Evolutionary conservation across 2,888 invertebrate species (phyloP).

Genomic region (Chrysina gloriosa): DNA sequence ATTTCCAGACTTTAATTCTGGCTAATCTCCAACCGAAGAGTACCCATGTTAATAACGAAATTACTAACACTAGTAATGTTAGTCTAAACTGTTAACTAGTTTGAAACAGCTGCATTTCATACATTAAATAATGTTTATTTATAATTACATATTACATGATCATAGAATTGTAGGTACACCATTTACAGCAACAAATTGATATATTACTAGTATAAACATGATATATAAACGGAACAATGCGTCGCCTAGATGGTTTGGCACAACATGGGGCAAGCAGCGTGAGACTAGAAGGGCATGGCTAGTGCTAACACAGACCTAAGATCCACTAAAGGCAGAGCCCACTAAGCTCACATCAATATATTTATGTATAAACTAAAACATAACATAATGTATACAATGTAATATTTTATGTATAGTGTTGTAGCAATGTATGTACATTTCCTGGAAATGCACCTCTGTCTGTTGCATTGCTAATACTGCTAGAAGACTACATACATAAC

Average conservation of each 20-base stretch:
- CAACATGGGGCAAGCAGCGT: slow-evolving; percentile 57
- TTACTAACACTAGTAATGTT: neutral
- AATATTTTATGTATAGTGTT: slow-evolving; percentile 45
- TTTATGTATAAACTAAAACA: slow-evolving; percentile 61
- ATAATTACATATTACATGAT: slow-evolving; percentile 62
- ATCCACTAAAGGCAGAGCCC: slow-evolving; percentile 45
- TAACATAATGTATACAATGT: slow-evolving; percentile 48
- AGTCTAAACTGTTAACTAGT: neutral
- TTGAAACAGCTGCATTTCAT: slow-evolving; percentile 38
- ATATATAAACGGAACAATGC: slow-evolving; percentile 52
- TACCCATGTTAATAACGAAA: no score
- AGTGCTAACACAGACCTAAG: slow-evolving; percentile 52
- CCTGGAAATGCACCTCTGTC: slow-evolving; percentile 57
- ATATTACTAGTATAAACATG: slow-evolving; percentile 64
- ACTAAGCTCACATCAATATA: slow-evolving; percentile 62
- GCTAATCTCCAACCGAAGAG: no score
- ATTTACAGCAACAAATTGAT: slow-evolving; percentile 61
- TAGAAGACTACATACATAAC: slow-evolving; percentile 36
- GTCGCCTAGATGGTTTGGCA: slow-evolving; percentile 60
- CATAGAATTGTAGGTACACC: slow-evolving; percentile 64
- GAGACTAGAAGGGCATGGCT: slow-evolving; percentile 52
- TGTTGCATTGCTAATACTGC: slow-evolving; percentile 34
- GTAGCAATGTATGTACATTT: slow-evolving; percentile 57
- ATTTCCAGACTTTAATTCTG: no score
- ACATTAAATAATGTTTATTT: slow-evolving; percentile 63